Base-by-base conservation (phyloP, 2,113 vertebrate species). In the Aviceda subcristata region DNA sequence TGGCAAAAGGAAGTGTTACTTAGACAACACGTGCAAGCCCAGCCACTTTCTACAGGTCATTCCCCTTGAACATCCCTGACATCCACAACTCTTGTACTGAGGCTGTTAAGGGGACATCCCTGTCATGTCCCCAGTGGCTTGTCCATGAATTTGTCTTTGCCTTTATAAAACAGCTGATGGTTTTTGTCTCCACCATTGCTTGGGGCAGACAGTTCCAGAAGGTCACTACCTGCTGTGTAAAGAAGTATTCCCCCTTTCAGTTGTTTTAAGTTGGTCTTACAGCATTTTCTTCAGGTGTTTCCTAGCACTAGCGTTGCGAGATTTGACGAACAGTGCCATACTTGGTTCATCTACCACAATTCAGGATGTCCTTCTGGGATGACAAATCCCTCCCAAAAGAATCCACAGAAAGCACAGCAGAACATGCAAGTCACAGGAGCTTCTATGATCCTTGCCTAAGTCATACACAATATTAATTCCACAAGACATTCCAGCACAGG, bases 31-130 rank as follows among this genome's bases (percentile, higher is more conserved):
- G 0, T 5, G 14, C 16, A 16, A 41, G 51, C 2, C 32, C 84
- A 38, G 75, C 15, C 45, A 12, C 26, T 30, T 38, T 15, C 45
- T 45, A 5, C 43, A 64, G 57, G 11, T 7, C 34, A 4, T 34
- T 80, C 19, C 48, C n/a, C 20, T 22, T 10, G 34, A 2, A 4
- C 59, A 26, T 36, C n/a, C 69, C 56, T 12, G 23, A 45, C n/a
- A 36, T 3, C 19, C 30, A 17, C 7, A 6, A 1, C 38, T 6
- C 23, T 9, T 55, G 26, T 3, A 7, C 0, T 9, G 39, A 41
- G 43, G 53, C 32, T 59, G 48, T 19, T 50, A 10, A 19, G 48
- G 36, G 78, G 36, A 76, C 38, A 57, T 1, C 66, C 27, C 87
- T 79, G n/a, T 14, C 20, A 10, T 6, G 27, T 27, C 6, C 48